Conservation (phyloP, 2,797 vertebrate species). For the Scolopax rusticola region DNA sequence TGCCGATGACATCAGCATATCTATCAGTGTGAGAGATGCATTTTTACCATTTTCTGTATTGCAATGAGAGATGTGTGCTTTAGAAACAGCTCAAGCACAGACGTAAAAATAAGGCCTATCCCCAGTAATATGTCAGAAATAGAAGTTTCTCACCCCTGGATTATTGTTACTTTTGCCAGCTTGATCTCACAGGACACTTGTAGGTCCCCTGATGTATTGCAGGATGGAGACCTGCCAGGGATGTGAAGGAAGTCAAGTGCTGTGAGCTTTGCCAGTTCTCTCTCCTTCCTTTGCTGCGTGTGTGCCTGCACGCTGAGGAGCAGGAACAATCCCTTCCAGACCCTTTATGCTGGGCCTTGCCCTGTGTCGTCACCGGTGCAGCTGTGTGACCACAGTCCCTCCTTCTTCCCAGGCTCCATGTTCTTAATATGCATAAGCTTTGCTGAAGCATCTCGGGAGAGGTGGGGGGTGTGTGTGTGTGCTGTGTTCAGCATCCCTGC, state of each 20-base stretch:
- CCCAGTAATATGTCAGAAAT: not conserved
- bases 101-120: not conserved
- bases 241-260: not conserved
- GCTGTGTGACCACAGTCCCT: not conserved
- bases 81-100: not conserved
- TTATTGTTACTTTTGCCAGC: not conserved
- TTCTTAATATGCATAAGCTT: not conserved
- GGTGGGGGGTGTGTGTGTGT: not conserved
- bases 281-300: not conserved
- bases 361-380: not conserved
- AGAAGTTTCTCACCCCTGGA: not conserved
- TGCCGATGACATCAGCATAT: constrained; percentile 14
- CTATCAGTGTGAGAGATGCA: not conserved
- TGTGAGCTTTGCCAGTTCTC: constrained; percentile 13
- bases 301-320: not conserved
- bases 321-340: constrained; percentile 1
- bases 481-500: not conserved
- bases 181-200: constrained; percentile 5
- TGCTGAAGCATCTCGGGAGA: not conserved
- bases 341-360: not conserved
- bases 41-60: constrained; percentile 7
- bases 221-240: constrained; percentile 32
- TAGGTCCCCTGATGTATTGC: not conserved
- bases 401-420: not conserved
- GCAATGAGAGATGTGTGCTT: not conserved